These are phyloP conservation scores for Thalpophila matura DNA, from an alignment of 2,888 invertebrate genomes.

Conservation along the genomic window DNA sequence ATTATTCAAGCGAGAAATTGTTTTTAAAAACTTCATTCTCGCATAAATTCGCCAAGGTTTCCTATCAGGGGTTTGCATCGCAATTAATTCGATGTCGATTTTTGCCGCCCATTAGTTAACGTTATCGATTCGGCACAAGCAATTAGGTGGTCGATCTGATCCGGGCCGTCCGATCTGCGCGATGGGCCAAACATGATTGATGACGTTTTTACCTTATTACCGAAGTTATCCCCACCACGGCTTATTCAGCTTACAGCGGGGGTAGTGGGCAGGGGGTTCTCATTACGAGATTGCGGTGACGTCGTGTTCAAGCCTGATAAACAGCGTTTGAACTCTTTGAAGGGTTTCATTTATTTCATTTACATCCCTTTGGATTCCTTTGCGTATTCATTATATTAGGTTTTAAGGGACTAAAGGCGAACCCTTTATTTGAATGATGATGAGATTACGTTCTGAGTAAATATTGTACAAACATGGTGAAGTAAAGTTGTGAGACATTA, in stretches of 20 bases:
- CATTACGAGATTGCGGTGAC: conserved; percentile 79
- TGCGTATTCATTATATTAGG: conserved; percentile 60
- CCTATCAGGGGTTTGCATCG: conserved; percentile 67
- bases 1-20: conserved; percentile 53
- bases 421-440: conserved; percentile 55
- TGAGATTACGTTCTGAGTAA: conserved; percentile 54
- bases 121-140: conserved; percentile 80
- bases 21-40: conserved; percentile 62
- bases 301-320: conserved; percentile 79
- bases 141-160: conserved; percentile 80
- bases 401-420: conserved; percentile 48
- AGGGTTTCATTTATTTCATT: conserved; percentile 66
- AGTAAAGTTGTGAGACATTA: conserved; percentile 6
- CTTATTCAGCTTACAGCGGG: conserved; percentile 70
- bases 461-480: conserved; percentile 50
- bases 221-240: conserved; percentile 58
- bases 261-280: conserved; percentile 70
- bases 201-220: conserved; percentile 78
- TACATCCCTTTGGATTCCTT: conserved; percentile 58
- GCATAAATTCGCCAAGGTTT: conserved; percentile 63
- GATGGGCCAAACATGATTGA: conserved; percentile 82
- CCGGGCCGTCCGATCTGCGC: conserved; percentile 65
- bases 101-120: conserved; percentile 79
- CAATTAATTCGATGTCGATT: conserved; percentile 79
- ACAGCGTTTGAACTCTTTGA: conserved; percentile 69